Conservation (phyloP, 2,888 invertebrate genomes). For the Pristionchus fissidentatus region DNA sequence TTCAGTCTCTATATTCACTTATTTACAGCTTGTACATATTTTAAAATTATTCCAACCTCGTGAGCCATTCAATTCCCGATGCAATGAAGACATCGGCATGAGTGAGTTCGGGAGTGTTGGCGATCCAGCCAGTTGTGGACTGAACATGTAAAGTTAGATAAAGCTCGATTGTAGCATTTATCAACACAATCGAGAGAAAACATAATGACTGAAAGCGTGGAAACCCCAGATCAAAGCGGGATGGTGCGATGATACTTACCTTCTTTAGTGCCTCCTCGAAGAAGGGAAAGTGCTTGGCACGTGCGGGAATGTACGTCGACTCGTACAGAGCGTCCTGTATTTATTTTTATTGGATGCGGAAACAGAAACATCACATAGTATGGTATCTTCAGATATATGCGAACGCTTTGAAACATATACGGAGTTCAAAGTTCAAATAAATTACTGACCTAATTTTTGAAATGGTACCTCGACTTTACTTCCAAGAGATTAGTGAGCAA, state of each 20-base stretch:
- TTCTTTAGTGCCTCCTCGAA: not conserved
- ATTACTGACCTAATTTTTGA: too few species aligned
- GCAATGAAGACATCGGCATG: conserved; percentile 4
- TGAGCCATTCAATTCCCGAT: not conserved
- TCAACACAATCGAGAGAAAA: not conserved
- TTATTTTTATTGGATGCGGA: too few species aligned
- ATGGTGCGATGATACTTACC: not conserved
- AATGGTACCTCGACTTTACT: too few species aligned
- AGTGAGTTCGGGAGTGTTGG: not conserved
- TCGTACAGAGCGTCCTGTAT: conserved; percentile 16
- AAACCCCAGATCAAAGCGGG: not conserved
- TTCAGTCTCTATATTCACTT: too few species aligned
- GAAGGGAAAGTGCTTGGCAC: not conserved
- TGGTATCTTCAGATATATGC: too few species aligned
- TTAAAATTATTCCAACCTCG: too few species aligned
- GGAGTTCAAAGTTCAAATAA: too few species aligned
- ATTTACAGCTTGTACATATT: too few species aligned
- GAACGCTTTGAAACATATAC: too few species aligned
- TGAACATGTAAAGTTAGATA: not conserved
- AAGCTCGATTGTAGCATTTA: not conserved
- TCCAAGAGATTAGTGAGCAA: too few species aligned
- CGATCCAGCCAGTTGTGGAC: conserved; percentile 28
- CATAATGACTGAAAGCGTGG: not conserved
- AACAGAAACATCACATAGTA: too few species aligned
- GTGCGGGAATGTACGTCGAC: not conserved